phyloP scores from a whole-genome alignment of 2,797 vertebrate genomes.

The Sebastes melanostomus region DNA sequence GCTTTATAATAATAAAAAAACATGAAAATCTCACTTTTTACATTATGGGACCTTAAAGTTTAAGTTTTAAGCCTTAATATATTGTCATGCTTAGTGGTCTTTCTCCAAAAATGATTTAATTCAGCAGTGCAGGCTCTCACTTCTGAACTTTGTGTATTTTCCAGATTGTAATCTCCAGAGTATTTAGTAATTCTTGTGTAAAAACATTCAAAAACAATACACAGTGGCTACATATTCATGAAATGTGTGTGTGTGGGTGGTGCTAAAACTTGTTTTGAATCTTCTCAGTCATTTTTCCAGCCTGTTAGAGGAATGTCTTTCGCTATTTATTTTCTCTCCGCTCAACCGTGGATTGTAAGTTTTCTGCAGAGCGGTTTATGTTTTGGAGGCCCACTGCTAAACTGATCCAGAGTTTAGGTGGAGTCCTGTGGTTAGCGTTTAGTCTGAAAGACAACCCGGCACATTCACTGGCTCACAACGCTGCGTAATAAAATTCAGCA shows the following conservation, averaged over 20 bases:
- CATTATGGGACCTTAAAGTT: neutral
- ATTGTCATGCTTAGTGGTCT: neutral
- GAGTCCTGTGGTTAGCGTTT: conserved; percentile 72
- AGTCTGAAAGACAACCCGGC: conserved; percentile 53
- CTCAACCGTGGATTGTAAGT: conserved; percentile 31
- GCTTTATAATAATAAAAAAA: too few species aligned
- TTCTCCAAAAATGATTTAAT: conserved; percentile 1
- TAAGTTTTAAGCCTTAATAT: neutral
- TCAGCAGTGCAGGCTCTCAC: neutral
- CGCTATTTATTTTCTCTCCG: conserved; percentile 48
- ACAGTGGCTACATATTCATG: neutral
- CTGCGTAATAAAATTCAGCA: conserved; percentile 59
- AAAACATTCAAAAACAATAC: conserved; percentile 2
- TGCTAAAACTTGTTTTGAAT: conserved; percentile 30
- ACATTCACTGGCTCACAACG: conserved; percentile 50
- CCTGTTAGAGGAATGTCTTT: conserved; percentile 33
- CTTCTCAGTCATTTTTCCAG: conserved; percentile 29
- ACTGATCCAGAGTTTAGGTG: conserved; percentile 76
- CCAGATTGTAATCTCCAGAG: neutral
- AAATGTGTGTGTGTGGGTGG: neutral
- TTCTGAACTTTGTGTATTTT: neutral
- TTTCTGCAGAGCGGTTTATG: conserved; percentile 52
- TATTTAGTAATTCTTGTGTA: conserved; percentile 3
- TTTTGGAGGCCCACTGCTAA: conserved; percentile 62
- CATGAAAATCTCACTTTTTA: too few species aligned